Evolutionary conservation across 2,797 vertebrate genomes (phyloP).

Genomic region (Eutrigla gurnardus): DNA sequence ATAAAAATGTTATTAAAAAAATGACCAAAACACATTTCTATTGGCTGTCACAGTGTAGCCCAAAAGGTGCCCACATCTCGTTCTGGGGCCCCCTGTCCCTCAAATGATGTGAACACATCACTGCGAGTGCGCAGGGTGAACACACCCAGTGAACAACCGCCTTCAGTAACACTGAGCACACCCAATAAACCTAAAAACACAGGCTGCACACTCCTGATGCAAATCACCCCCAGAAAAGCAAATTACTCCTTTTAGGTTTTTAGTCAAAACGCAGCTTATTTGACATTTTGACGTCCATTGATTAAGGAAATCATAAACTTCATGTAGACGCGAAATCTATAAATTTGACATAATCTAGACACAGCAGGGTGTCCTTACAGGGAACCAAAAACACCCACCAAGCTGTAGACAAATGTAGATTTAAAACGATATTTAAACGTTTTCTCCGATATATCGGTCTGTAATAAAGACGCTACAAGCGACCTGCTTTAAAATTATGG

Average conservation of each 20-base stretch:
- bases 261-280: not conserved
- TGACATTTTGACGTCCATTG: no score
- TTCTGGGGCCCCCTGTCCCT: not conserved
- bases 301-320: no score
- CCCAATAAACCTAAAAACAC: not conserved
- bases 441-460: no score
- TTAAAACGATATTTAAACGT: not conserved
- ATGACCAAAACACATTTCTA: not conserved
- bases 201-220: no score
- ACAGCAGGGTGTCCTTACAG: no score
- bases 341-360: not conserved
- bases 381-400: not conserved
- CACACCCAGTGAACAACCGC: constrained; percentile 43
- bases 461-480: not conserved
- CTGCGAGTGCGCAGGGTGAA: not conserved
- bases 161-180: constrained; percentile 3
- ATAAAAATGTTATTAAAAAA: not conserved
- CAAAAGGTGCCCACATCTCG: not conserved
- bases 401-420: not conserved
- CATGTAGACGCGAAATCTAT: no score
- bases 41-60: not conserved
- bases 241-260: not conserved
- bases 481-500: no score
- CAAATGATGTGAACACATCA: not conserved
- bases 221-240: not conserved